A percentile compares a stretch with the other conserved stretches of the same genome.
These are phyloP conservation scores for Eupeodes luniger DNA, from an alignment of 2,888 invertebrate species.

Conservation along the genomic window DNA sequence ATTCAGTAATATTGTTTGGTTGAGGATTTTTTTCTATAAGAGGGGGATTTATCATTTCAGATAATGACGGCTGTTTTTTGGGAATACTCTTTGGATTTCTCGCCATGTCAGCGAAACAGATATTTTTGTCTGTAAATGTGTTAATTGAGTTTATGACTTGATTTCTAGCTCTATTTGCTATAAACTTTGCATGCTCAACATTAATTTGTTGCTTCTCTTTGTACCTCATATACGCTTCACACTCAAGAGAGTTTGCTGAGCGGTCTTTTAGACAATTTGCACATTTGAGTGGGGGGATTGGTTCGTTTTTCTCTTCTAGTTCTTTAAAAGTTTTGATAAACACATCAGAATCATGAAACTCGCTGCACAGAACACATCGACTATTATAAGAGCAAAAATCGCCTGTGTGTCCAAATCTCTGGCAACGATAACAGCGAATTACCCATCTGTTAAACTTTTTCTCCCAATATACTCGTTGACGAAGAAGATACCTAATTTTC, in stretches of 20 bases:
- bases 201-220: no score
- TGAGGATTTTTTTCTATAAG: no score
- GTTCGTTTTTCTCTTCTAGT: neutral
- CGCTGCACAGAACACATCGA: slow-evolving; percentile 13
- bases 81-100: neutral
- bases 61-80: neutral
- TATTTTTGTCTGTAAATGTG: neutral
- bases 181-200: no score
- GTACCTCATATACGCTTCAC: no score
- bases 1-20: neutral
- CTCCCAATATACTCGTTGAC: no score
- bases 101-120: slow-evolving; percentile 9
- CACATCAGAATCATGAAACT: slow-evolving; percentile 11
- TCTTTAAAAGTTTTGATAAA: neutral
- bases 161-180: neutral
- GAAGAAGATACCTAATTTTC: no score
- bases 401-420: slow-evolving; percentile 25
- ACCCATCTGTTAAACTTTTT: slow-evolving; percentile 4
- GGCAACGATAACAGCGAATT: slow-evolving; percentile 26
- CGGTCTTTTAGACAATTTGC: no score
- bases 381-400: slow-evolving; percentile 14
- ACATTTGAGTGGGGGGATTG: no score
- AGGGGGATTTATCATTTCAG: no score
- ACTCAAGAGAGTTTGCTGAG: no score
- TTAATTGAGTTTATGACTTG: neutral